These are phyloP conservation scores for Dryas iulia DNA, from an alignment of 1,140 invertebrate species.

Conservation along the genomic window DNA sequence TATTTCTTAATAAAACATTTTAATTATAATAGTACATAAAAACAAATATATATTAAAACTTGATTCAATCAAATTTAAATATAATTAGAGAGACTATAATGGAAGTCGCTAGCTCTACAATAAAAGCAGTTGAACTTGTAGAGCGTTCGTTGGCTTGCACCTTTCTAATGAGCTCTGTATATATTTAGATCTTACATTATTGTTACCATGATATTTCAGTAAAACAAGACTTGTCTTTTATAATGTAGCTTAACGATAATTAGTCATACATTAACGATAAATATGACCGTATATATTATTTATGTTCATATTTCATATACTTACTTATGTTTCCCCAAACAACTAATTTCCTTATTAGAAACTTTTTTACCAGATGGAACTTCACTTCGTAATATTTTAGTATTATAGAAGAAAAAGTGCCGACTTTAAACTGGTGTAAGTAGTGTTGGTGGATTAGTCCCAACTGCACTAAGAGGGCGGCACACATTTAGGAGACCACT, in stretches of 20 bases:
- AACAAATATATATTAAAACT: background rate
- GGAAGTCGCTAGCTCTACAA: conserved; percentile 24
- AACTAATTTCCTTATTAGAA: too few relatives aligned
- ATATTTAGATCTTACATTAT: conserved; percentile 14
- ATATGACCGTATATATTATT: too few relatives aligned
- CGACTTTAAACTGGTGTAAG: too few relatives aligned
- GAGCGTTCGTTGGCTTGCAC: conserved; percentile 30
- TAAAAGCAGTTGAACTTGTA: conserved; percentile 55
- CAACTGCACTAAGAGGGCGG: background rate
- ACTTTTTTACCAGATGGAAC: too few relatives aligned
- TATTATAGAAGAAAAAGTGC: too few relatives aligned
- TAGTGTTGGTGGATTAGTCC: background rate
- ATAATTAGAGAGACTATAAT: conserved; percentile 9
- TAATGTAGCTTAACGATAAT: background rate
- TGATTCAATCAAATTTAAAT: background rate
- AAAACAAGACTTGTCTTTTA: background rate
- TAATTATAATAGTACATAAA: too few relatives aligned
- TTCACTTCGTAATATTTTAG: too few relatives aligned
- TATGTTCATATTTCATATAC: too few relatives aligned
- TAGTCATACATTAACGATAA: too few relatives aligned
- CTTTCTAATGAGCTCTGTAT: conserved; percentile 39
- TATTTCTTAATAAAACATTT: too few relatives aligned
- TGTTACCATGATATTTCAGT: conserved; percentile 11
- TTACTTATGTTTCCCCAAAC: too few relatives aligned
- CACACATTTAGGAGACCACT: background rate